Percentiles rank a stretch among this genome's conserved stretches.
Conservation (phyloP, 1,140 invertebrate species). For the Cotesia glomerata region DNA sequence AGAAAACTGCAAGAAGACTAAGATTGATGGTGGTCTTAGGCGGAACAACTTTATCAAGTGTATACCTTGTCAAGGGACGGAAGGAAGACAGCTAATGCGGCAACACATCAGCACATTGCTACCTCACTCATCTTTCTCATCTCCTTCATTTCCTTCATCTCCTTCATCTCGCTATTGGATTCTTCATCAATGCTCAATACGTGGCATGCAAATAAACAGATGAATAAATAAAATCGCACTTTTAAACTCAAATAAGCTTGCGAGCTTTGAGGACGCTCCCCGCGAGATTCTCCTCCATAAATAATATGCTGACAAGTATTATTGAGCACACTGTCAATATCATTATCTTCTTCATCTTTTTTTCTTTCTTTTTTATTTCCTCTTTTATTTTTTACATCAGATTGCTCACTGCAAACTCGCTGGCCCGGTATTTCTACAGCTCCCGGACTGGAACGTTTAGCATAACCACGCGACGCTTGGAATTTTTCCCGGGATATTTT, state of each 20-base stretch:
- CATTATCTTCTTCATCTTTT: no score
- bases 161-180: neutral
- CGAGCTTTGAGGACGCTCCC: no score
- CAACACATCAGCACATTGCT: slow-evolving; percentile 16
- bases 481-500: neutral
- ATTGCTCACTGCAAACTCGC: neutral
- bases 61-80: slow-evolving; percentile 19
- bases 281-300: no score
- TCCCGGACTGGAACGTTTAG: neutral
- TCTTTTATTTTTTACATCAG: no score
- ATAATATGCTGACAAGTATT: no score
- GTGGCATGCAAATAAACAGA: no score
- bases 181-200: neutral
- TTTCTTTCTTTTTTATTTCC: no score
- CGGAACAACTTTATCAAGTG: slow-evolving; percentile 30
- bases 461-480: neutral
- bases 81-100: slow-evolving; percentile 16
- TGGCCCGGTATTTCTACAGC: neutral
- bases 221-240: no score
- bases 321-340: no score
- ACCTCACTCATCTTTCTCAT: slow-evolving; percentile 7
- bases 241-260: no score
- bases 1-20: slow-evolving; percentile 29
- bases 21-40: slow-evolving; percentile 32
- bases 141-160: slow-evolving; percentile 6